These are phyloP conservation scores for Acanthopagrus latus DNA, from an alignment of 2,797 vertebrate genomes.

Conservation along the genomic window DNA sequence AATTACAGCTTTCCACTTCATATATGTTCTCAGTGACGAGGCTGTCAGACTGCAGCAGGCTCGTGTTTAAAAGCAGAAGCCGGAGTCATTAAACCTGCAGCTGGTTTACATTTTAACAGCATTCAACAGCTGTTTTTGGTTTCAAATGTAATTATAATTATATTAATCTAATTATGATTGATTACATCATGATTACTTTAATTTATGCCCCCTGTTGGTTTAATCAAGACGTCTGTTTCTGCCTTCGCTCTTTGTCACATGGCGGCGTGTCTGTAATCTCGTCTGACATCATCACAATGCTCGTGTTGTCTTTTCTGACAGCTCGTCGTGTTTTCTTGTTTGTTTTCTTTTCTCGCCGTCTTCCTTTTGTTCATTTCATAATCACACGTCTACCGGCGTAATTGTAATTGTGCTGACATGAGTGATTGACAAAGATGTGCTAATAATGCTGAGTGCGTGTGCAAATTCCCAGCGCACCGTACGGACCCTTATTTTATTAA, in stretches of 20 bases:
- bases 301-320: slow-evolving; percentile 11
- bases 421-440: slow-evolving; percentile 29
- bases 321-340: background rate
- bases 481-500: slow-evolving; percentile 68
- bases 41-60: background rate
- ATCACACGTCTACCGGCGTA: background rate
- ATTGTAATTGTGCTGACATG: slow-evolving; percentile 22
- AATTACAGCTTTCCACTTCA: background rate
- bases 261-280: slow-evolving; percentile 17
- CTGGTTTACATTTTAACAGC: background rate
- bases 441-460: slow-evolving; percentile 45
- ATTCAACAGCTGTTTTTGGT: slow-evolving; percentile 9
- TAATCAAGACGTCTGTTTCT: slow-evolving; percentile 9
- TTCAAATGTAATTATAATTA: slow-evolving; percentile 6
- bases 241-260: background rate
- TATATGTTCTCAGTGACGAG: background rate
- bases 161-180: slow-evolving; percentile 13
- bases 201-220: slow-evolving; percentile 4
- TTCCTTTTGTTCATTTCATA: background rate
- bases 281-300: background rate
- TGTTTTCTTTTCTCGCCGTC: background rate
- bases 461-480: slow-evolving; percentile 41
- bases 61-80: background rate
- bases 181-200: slow-evolving; percentile 21
- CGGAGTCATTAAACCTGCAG: background rate